These are phyloP conservation scores for Aurelia coerulea DNA, from an alignment of 30 jellyfish, hydroid and myxozoan species.

Conservation along the genomic window DNA sequence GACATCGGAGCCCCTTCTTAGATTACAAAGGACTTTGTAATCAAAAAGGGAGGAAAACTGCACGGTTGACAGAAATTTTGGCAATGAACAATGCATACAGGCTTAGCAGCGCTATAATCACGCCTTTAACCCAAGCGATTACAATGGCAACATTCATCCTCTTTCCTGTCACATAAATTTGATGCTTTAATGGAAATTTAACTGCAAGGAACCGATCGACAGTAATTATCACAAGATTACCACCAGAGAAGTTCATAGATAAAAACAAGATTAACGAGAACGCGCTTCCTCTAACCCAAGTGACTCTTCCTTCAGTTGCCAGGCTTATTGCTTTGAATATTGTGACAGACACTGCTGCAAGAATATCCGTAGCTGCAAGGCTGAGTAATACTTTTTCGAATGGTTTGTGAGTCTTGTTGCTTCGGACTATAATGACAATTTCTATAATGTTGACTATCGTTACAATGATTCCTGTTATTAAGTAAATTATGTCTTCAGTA, in stretches of 20 bases:
- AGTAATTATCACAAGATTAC: conserved; percentile 3
- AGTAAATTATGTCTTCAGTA: too few relatives aligned
- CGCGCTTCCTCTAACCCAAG: neutral
- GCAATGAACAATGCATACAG: too few relatives aligned
- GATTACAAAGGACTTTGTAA: too few relatives aligned
- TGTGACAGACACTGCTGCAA: conserved; percentile 6
- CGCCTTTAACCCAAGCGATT: neutral
- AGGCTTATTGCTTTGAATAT: neutral
- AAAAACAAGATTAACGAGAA: neutral
- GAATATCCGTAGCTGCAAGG: conserved; percentile 18
- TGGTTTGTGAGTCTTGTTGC: too few relatives aligned
- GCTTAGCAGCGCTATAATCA: neutral
- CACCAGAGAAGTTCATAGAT: conserved; percentile 3
- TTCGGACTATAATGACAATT: too few relatives aligned
- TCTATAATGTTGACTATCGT: too few relatives aligned
- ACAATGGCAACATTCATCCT: neutral
- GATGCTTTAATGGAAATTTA: conserved; percentile 29
- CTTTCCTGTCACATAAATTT: neutral
- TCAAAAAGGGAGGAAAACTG: too few relatives aligned
- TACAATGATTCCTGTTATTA: too few relatives aligned
- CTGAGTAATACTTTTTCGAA: conserved; percentile 4
- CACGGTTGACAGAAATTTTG: too few relatives aligned
- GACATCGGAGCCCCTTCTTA: too few relatives aligned
- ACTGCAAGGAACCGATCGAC: conserved; percentile 36
- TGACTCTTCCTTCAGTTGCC: neutral